Conservation (phyloP, 1,140 invertebrate genomes). For the Araneus ventricosus region DNA sequence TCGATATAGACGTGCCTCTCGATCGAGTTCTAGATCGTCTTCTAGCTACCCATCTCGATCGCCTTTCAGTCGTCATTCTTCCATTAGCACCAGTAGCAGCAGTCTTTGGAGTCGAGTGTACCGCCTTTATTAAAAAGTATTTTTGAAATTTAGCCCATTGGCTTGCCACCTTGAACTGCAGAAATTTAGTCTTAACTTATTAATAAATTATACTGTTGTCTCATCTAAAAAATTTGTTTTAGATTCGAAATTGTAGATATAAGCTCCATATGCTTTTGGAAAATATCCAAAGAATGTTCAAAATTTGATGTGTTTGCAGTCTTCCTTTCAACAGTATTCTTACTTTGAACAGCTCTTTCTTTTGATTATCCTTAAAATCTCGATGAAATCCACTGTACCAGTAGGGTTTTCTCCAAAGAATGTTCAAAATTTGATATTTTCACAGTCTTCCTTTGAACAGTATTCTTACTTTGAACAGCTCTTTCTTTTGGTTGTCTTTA, state of each 20-base stretch:
- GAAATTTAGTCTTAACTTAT: slow-evolving; percentile 62
- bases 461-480: too few relatives aligned
- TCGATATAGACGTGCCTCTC: slow-evolving; percentile 17
- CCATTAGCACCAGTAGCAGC: slow-evolving; percentile 65
- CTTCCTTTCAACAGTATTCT: too few relatives aligned
- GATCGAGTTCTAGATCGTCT: slow-evolving; percentile 11
- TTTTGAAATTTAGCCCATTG: slow-evolving; percentile 45
- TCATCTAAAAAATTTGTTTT: background rate
- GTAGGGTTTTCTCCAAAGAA: too few relatives aligned
- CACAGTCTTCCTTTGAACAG: too few relatives aligned
- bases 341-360: too few relatives aligned
- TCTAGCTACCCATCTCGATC: slow-evolving; percentile 55
- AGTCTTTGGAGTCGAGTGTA: slow-evolving; percentile 69
- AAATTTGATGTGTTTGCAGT: too few relatives aligned
- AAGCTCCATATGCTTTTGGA: too few relatives aligned
- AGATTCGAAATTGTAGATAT: background rate
- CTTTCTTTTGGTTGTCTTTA: too few relatives aligned
- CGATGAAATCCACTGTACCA: too few relatives aligned
- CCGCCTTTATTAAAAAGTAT: slow-evolving; percentile 52
- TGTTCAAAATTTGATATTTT: too few relatives aligned
- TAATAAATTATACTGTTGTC: background rate
- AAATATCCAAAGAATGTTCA: too few relatives aligned
- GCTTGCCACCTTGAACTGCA: slow-evolving; percentile 31
- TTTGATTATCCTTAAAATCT: too few relatives aligned
- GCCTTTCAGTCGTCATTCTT: slow-evolving; percentile 60